These are phyloP conservation scores for Gambusia affinis DNA, from an alignment of 2,113 vertebrate genomes.

Conservation along the genomic window DNA sequence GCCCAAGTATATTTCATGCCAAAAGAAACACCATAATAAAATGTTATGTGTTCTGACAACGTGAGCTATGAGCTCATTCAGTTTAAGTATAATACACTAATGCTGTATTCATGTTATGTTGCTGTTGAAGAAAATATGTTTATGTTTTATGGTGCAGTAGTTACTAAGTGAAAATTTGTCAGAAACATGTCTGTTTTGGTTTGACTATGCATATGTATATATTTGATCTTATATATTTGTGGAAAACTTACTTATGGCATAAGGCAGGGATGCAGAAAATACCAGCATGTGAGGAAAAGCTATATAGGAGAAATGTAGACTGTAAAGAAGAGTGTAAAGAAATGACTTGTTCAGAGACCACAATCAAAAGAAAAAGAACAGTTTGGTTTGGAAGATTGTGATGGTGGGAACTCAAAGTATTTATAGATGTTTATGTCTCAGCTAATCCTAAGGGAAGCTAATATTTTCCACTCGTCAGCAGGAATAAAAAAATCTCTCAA, in stretches of 20 bases:
- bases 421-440: constrained; percentile 77
- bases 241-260: constrained; percentile 26
- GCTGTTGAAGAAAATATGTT: background rate
- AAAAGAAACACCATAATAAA: constrained; percentile 4
- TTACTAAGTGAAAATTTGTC: too few species aligned
- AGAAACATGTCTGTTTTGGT: too few species aligned
- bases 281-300: constrained; percentile 19
- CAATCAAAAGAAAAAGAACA: constrained; percentile 46
- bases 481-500: constrained; percentile 24
- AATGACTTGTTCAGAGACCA: constrained; percentile 28
- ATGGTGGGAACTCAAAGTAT: constrained; percentile 73
- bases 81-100: background rate
- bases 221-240: constrained; percentile 41
- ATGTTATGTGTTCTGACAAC: background rate
- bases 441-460: constrained; percentile 68
- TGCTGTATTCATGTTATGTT: background rate
- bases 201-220: constrained; percentile 18
- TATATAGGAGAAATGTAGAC: background rate
- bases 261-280: constrained; percentile 18
- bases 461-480: constrained; percentile 73
- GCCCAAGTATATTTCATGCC: constrained; percentile 21
- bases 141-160: too few species aligned
- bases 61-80: background rate
- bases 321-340: background rate
- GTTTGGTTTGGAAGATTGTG: constrained; percentile 31